Evolutionary conservation across 2,888 invertebrate genomes (phyloP).

Genomic region (Brachynemurus nebulosus): DNA sequence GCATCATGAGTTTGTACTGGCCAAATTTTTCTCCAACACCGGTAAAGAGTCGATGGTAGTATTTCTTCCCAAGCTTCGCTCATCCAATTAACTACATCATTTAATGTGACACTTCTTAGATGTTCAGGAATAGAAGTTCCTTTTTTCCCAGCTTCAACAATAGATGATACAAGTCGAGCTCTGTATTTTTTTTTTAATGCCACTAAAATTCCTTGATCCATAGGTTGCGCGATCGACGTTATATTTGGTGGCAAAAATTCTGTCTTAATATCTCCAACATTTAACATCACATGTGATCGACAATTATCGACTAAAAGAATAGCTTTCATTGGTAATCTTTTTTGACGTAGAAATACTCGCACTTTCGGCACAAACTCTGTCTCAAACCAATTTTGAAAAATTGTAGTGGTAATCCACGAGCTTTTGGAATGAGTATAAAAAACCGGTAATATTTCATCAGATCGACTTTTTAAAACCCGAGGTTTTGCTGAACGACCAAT

Average conservation of each 20-base stretch:
- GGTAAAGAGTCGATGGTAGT: background rate
- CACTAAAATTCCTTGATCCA: background rate
- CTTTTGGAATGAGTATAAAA: too few species aligned
- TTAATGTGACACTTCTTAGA: background rate
- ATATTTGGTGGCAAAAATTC: background rate
- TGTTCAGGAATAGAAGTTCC: too few species aligned
- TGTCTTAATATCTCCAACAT: background rate
- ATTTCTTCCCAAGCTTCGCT: too few species aligned
- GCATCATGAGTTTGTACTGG: background rate
- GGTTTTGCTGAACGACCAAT: background rate
- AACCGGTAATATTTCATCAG: background rate
- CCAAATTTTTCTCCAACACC: background rate
- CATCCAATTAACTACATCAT: background rate
- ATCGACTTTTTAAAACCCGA: background rate
- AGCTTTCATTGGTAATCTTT: too few species aligned
- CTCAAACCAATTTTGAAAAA: too few species aligned
- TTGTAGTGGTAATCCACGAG: too few species aligned
- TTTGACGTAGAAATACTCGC: too few species aligned
- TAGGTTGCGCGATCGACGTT: background rate
- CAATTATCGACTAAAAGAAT: too few species aligned
- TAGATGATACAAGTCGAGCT: background rate
- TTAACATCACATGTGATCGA: too few species aligned
- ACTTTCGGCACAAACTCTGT: too few species aligned
- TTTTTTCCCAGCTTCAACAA: too few species aligned
- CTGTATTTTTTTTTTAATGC: background rate